These are phyloP conservation scores for Lycaena phlaeas DNA, from an alignment of 2,888 invertebrate species.

Conservation along the genomic window DNA sequence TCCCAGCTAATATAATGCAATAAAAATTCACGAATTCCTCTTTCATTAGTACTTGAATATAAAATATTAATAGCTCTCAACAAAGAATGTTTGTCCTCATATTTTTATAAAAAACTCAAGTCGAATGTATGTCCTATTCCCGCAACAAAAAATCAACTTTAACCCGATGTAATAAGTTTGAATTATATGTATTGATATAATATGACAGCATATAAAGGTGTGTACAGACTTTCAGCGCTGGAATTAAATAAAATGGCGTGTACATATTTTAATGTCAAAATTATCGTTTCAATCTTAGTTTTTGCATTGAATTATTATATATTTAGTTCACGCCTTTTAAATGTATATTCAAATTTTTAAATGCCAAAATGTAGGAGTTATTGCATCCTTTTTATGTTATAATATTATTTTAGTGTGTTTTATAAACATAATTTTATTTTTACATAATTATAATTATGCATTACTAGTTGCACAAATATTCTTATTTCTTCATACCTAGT, in stretches of 20 bases:
- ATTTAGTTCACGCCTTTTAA: too few relatives aligned
- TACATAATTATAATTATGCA: too few relatives aligned
- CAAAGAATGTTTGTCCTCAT: conserved; percentile 4
- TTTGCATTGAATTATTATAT: too few relatives aligned
- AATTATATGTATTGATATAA: conserved; percentile 3
- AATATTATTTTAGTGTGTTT: too few relatives aligned
- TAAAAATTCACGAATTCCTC: not conserved
- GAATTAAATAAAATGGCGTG: not conserved
- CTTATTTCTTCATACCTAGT: too few relatives aligned
- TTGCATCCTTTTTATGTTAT: too few relatives aligned
- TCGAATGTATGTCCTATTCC: conserved; percentile 2
- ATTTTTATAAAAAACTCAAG: conserved; percentile 1
- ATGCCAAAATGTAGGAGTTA: too few relatives aligned
- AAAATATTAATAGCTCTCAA: conserved; percentile 4
- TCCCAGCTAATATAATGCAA: conserved; percentile 2
- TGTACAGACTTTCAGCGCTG: not conserved
- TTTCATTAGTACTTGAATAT: not conserved
- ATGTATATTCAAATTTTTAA: too few relatives aligned
- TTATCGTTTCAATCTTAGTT: too few relatives aligned
- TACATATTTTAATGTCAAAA: conserved; percentile 6
- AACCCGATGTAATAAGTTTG: not conserved
- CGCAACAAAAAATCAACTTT: not conserved
- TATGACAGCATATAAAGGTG: conserved; percentile 2
- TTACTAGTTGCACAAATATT: too few relatives aligned
- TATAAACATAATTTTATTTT: too few relatives aligned